Percentiles rank a stretch among this genome's conserved stretches.
Conservation (phyloP, 2,888 invertebrate genomes). For the Cepaea hortensis region DNA sequence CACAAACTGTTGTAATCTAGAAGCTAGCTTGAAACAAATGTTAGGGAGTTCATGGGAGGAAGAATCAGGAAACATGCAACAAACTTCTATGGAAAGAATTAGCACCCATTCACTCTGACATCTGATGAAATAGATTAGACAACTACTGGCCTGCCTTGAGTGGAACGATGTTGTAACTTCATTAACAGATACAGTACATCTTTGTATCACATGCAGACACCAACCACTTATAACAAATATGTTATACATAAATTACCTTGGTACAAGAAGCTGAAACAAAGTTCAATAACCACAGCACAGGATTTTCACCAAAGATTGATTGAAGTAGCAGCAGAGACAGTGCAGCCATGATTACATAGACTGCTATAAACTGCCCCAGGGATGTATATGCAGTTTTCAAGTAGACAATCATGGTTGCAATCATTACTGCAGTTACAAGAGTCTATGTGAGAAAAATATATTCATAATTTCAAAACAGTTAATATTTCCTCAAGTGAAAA, state of each 20-base stretch:
- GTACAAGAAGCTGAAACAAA: not conserved
- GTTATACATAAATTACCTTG: constrained; percentile 19
- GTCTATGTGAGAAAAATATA: constrained; percentile 17
- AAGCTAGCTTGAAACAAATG: too few species aligned
- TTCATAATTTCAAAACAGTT: not conserved
- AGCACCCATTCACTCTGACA: too few species aligned
- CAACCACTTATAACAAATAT: not conserved
- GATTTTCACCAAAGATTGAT: constrained; percentile 10
- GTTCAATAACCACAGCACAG: constrained; percentile 27
- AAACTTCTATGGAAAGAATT: too few species aligned
- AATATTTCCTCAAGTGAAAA: not conserved
- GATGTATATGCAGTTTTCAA: constrained; percentile 3
- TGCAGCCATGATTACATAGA: constrained; percentile 17
- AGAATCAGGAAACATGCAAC: too few species aligned
- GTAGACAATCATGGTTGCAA: constrained; percentile 20
- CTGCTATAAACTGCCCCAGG: constrained; percentile 21
- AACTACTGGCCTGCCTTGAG: too few species aligned
- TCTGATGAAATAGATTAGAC: too few species aligned
- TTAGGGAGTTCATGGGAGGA: too few species aligned
- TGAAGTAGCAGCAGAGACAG: constrained; percentile 14
- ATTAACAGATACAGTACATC: too few species aligned
- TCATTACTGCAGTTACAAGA: constrained; percentile 22
- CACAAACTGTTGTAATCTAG: too few species aligned
- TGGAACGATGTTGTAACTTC: too few species aligned
- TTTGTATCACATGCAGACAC: too few species aligned